Evolutionary conservation across 2,888 invertebrate genomes (phyloP), one percentile per base, ranked within the genome.

Genomic region (Anodontia alba): DNA sequence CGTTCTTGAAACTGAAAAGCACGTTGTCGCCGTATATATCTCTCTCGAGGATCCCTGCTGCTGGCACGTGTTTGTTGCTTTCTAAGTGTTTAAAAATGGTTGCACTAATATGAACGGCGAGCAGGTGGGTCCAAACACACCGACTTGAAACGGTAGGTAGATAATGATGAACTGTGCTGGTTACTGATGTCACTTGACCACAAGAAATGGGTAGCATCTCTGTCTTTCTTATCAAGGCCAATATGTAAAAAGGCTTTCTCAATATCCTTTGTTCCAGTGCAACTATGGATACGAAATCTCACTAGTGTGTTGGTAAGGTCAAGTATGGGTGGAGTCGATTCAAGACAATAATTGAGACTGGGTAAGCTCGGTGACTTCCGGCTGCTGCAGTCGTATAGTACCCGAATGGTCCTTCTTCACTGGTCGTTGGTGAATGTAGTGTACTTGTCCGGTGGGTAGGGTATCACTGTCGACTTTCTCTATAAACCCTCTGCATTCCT

Each of bases 331-430:
- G 78, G 84, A 12, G 74, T 77, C 10, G 51, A 42, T 33, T 46
- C 38, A 49, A 87, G 67, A 57, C 76, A 80, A 26, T 81, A 80
- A 51, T 86, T 87, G 29, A 88, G 70, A 73, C 84, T 82, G 23
- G 80, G 78, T 26, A 66, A 54, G 20, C 70, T 70, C 12, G 31
- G 42, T 17, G 57, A 46, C 17, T 49, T 15, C 26, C 68, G 26
- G 46, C 74, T 81, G 62, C 86, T 84, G 49, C 87, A 87, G 43
- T 87, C 74, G 67, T 70, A 83, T 3, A 81, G 82, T 8, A 87
- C 85, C 29, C 87, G 26, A 8, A 87, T 87, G 15, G 82, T 84
- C 3, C 67, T 29, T 10, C 78, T 79, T 76, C 23, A 87, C 87
- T 0, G 77, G 46, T 26, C 70, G 81, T 57, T 85, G 87, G 0